These are phyloP conservation scores for Coreius guichenoti DNA, from an alignment of 2,797 vertebrate species.

Conservation along the genomic window DNA sequence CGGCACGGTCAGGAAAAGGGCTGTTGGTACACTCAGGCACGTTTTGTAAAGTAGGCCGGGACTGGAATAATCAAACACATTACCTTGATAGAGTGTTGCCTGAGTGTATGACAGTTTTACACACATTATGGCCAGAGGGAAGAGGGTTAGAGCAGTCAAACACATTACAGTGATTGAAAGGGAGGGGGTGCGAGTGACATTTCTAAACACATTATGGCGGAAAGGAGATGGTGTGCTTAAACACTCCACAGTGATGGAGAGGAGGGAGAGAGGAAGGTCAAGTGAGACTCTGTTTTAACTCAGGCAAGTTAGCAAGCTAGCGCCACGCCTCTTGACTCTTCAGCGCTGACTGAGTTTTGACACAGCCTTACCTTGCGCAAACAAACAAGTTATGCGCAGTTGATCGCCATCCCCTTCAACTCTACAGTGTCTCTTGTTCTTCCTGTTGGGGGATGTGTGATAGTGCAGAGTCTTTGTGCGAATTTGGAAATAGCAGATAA, in stretches of 20 bases:
- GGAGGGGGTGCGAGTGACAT: slow-evolving; percentile 72
- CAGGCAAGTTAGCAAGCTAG: slow-evolving; percentile 59
- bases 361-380: slow-evolving; percentile 71
- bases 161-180: slow-evolving; percentile 70
- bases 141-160: slow-evolving; percentile 65
- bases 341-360: slow-evolving; percentile 77
- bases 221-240: slow-evolving; percentile 74
- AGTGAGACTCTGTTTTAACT: slow-evolving; percentile 79
- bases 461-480: slow-evolving; percentile 16
- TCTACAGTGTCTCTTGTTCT: slow-evolving; percentile 21
- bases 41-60: slow-evolving; percentile 25
- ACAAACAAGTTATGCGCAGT: slow-evolving; percentile 68
- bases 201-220: slow-evolving; percentile 79
- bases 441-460: slow-evolving; percentile 20
- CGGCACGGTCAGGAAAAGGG: background rate
- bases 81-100: slow-evolving; percentile 68
- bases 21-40: slow-evolving; percentile 3
- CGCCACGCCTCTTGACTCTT: slow-evolving; percentile 66
- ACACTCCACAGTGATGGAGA: slow-evolving; percentile 75
- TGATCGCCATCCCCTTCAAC: slow-evolving; percentile 26
- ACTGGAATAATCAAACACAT: slow-evolving; percentile 66
- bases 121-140: slow-evolving; percentile 72
- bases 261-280: slow-evolving; percentile 61
- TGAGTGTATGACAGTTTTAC: slow-evolving; percentile 69
- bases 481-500: background rate